These are phyloP conservation scores for Trogon melanurus DNA, from an alignment of 2,113 vertebrate genomes.

Conservation along the genomic window DNA sequence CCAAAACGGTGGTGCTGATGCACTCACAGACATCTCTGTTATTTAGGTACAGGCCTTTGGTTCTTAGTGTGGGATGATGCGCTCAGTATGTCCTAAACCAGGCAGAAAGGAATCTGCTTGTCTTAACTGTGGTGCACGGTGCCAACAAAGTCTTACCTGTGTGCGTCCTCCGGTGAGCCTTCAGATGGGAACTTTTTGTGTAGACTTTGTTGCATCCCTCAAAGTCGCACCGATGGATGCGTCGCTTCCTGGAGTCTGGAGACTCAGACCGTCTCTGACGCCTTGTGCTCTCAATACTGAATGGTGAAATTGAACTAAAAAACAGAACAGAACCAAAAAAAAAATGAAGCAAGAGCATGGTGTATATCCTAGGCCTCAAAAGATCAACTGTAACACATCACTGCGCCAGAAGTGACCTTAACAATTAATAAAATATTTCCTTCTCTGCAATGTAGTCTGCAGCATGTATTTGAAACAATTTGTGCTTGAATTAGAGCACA, in stretches of 20 bases:
- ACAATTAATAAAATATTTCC: neutral
- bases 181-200: constrained; percentile 99
- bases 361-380: neutral
- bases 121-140: neutral
- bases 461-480: neutral
- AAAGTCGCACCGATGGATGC: constrained; percentile 98
- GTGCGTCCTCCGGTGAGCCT: constrained; percentile 97
- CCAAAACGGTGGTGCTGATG: neutral
- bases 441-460: neutral
- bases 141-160: constrained; percentile 81
- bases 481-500: neutral
- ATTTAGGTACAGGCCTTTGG: neutral
- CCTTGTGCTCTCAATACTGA: constrained; percentile 98
- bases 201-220: constrained; percentile 99
- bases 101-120: neutral
- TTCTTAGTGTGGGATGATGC: neutral
- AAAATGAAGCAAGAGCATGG: neutral
- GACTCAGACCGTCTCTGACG: constrained; percentile 95
- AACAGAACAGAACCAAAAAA: neutral
- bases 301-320: constrained; percentile 94
- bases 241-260: constrained; percentile 95
- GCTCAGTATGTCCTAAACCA: neutral
- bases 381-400: neutral
- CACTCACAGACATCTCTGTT: neutral
- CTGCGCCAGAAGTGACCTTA: neutral